Base-by-base conservation (phyloP, 2,113 vertebrate species). In the Xerus inauris region DNA sequence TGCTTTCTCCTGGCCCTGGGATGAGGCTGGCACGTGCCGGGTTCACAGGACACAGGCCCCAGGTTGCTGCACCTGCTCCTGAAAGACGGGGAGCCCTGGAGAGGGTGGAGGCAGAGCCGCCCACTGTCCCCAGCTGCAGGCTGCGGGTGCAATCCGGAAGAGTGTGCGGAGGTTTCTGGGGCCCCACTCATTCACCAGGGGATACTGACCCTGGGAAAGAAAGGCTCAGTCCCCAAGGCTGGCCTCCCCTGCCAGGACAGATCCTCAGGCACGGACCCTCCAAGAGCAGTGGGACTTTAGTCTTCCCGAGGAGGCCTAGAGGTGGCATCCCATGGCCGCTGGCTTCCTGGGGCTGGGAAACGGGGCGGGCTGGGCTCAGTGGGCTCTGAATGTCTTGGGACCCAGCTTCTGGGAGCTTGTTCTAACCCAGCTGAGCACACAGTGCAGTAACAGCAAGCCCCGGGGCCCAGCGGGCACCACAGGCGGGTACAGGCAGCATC, bases 281-380 rank as follows among this genome's bases (percentile, higher is more conserved):
- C 8, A 1, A 8, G 73, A 42, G 40, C 69, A 1, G 10, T 0
- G 16, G 73, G 40, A 20, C 57, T 7, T 7, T 7, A 5, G 11
- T 6, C 28, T 51, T 28, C 19, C 1, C 14, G 32, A 3, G 32
- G 62, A 17, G 14, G 1, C 20, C 45, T 13, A 0, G 5, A 59
- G 22, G 8, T 10, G 49, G 24, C n/a, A 32, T 16, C 47, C 35
- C 5, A 3, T 32, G 67, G 30, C 40, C 0, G 2, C 14, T 1
- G 9, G 7, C 51, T 30, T 47, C 42, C 42, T 40, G 59, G 40
- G 40, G 2, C 10, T 35, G 38, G 8, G 59, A 42, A 24, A 19
- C 2, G 24, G 67, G n/a, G n/a, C 19, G 11, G 59, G 20, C 32
- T 32, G 6, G 1, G 9, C 24, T 6, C 6, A 32, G 20, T 2